Conservation (phyloP, 2,888 invertebrate genomes). For the Ditula angustiorana region DNA sequence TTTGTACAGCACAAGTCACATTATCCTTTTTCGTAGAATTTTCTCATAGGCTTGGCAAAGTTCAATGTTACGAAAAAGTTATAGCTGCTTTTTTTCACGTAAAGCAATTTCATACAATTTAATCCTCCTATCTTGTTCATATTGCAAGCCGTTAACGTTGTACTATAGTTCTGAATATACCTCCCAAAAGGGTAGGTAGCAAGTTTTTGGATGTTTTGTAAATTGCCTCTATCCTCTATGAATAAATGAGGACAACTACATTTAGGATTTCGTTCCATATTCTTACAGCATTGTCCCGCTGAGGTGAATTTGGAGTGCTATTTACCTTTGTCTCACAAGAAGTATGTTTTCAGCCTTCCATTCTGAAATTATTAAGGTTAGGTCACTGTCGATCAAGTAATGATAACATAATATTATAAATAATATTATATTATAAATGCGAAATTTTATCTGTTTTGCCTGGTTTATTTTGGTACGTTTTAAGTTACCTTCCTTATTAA, state of each 20-base stretch:
- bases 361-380: background rate
- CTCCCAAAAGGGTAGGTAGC: conserved; percentile 20
- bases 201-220: conserved; percentile 14
- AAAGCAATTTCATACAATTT: background rate
- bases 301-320: conserved; percentile 42
- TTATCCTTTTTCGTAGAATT: background rate
- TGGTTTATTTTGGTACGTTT: no score
- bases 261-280: conserved; percentile 49
- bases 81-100: background rate
- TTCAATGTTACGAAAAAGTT: background rate
- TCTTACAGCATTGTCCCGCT: conserved; percentile 42
- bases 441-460: no score
- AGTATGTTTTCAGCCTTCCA: background rate
- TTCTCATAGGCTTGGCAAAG: background rate
- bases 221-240: conserved; percentile 46
- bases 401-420: no score
- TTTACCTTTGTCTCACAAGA: background rate
- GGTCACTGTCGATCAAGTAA: no score
- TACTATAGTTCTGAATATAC: background rate
- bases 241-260: conserved; percentile 54
- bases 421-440: no score
- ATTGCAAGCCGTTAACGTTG: background rate
- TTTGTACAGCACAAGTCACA: background rate
- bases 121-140: background rate
- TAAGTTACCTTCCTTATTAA: no score